Evolutionary conservation across 1,140 invertebrate species (phyloP).

Genomic region (Lanistes nyassanus): DNA sequence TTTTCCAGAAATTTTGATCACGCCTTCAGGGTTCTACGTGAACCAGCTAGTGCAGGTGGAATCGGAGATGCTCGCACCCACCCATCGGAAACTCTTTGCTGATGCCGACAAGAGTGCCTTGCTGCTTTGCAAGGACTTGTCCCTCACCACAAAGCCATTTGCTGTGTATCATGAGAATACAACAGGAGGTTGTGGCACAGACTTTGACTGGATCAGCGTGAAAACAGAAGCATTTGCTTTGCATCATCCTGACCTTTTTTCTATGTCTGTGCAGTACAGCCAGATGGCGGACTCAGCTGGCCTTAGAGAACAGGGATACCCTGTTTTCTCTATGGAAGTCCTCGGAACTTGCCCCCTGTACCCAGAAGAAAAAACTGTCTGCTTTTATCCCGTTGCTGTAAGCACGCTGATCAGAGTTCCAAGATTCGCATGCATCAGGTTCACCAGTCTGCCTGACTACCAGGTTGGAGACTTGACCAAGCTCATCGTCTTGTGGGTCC

Average conservation of each 20-base stretch:
- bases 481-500: conserved; percentile 17
- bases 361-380: not conserved
- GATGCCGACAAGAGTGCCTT: conserved; percentile 25
- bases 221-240: conserved; percentile 15
- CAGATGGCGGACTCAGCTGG: conserved; percentile 19
- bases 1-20: conserved; percentile 27
- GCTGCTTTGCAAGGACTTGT: conserved; percentile 14
- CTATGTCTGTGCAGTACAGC: conserved; percentile 31
- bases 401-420: conserved; percentile 23
- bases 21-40: conserved; percentile 18
- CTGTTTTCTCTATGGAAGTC: conserved; percentile 28
- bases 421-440: not conserved
- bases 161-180: conserved; percentile 17
- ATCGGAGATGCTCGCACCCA: conserved; percentile 23
- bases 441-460: conserved; percentile 17
- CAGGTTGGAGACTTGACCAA: conserved; percentile 18
- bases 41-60: conserved; percentile 31
- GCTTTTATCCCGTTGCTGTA: conserved; percentile 18
- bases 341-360: conserved; percentile 1
- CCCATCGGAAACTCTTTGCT: conserved; percentile 23
- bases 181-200: not conserved
- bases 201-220: not conserved
- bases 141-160: conserved; percentile 9
- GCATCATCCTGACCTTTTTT: conserved; percentile 21
- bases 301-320: conserved; percentile 24